Conservation (phyloP, 2,113 vertebrate genomes). For the Rhea americana region DNA sequence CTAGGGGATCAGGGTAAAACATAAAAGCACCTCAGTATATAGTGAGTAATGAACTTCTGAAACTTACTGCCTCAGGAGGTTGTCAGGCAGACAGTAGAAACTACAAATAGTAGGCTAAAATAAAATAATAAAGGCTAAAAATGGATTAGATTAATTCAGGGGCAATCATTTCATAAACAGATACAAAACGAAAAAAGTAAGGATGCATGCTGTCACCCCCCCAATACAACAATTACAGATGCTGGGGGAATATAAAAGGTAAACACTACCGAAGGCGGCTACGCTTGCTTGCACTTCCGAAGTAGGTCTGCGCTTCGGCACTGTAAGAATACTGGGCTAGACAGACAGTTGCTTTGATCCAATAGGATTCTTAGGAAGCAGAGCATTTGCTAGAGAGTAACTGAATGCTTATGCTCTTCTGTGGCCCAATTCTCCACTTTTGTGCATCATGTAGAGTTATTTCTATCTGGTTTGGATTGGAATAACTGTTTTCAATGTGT, state of each 20-base stretch:
- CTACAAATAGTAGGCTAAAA: not conserved
- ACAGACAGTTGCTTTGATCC: not conserved
- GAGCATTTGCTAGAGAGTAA: not conserved
- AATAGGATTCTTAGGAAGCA: not conserved
- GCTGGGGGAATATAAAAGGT: accelerated
- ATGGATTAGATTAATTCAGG: not conserved
- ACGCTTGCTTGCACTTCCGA: not conserved
- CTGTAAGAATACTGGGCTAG: not conserved
- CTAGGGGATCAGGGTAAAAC: not conserved
- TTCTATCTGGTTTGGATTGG: not conserved
- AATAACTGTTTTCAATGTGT: not conserved
- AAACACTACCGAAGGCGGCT: not conserved
- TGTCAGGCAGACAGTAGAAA: not conserved
- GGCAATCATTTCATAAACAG: not conserved
- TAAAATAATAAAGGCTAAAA: not conserved
- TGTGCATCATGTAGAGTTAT: not conserved
- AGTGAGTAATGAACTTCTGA: not conserved
- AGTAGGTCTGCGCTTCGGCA: not conserved
- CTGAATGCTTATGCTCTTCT: not conserved
- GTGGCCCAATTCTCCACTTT: not conserved
- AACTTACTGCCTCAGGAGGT: not conserved
- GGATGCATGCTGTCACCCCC: not conserved
- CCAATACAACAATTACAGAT: not conserved
- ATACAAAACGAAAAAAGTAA: not conserved
- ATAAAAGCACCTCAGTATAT: not conserved